Conservation (phyloP, 2,113 vertebrate genomes). For the Echinops telfairi region DNA sequence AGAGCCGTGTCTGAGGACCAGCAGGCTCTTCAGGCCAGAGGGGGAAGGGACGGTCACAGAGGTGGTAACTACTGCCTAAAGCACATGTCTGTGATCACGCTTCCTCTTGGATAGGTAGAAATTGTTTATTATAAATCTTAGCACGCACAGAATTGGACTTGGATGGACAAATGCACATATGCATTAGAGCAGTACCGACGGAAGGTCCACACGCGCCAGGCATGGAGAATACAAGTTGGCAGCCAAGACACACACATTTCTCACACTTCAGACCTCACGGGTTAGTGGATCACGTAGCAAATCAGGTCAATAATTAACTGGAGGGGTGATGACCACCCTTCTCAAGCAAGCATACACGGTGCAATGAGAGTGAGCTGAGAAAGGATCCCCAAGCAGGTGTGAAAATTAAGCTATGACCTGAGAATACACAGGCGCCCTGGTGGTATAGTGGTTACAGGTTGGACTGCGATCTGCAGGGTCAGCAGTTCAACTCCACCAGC, state of each 20-base stretch:
- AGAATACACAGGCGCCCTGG: not conserved
- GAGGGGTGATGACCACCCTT: not conserved
- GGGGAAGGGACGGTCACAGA: not conserved
- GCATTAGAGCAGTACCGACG: not conserved
- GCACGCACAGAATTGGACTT: not conserved
- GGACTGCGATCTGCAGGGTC: too few species aligned
- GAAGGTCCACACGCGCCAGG: not conserved
- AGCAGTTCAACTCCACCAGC: too few species aligned
- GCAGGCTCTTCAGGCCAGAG: not conserved
- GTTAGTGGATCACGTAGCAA: not conserved
- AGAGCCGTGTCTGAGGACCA: not conserved
- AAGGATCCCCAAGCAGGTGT: not conserved
- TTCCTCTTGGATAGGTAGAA: not conserved
- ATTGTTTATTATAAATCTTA: not conserved
- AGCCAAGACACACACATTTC: not conserved
- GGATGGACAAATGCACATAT: not conserved
- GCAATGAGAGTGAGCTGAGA: not conserved
- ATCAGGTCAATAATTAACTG: slow-evolving; percentile 7
- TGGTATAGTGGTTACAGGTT: too few species aligned
- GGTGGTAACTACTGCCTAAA: not conserved
- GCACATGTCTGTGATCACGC: not conserved
- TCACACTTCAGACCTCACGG: not conserved
- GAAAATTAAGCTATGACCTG: slow-evolving; percentile 1
- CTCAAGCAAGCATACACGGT: not conserved
- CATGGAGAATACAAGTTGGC: not conserved